phyloP scores from a whole-genome alignment of 2,113 vertebrate species.

The Elephantulus edwardii region DNA sequence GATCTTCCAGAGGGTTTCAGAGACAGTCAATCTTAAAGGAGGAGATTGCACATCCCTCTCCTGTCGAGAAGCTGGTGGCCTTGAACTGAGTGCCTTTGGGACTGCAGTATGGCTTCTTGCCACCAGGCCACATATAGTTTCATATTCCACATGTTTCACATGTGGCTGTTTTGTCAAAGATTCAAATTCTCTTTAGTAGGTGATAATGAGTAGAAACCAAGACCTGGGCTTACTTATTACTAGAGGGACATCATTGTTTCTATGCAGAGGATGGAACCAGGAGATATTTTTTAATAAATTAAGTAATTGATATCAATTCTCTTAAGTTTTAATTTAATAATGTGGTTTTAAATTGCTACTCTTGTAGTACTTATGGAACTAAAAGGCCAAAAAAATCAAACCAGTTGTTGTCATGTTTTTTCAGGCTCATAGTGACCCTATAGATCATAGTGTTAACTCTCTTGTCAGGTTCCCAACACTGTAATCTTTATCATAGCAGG shows the following conservation, averaged over 20 bases:
- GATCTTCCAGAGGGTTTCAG: too few species aligned
- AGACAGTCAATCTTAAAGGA: too few species aligned
- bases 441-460: neutral
- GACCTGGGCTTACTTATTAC: neutral
- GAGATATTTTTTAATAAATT: too few species aligned
- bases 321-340: constrained; percentile 3
- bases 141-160: too few species aligned
- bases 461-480: neutral
- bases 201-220: neutral
- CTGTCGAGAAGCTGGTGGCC: too few species aligned
- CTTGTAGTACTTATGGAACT: too few species aligned
- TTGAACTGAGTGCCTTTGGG: too few species aligned
- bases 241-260: neutral
- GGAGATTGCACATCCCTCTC: too few species aligned
- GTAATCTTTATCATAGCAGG: neutral
- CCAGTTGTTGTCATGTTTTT: neutral
- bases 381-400: neutral
- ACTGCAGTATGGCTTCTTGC: too few species aligned
- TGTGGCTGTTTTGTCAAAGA: constrained; percentile 12
- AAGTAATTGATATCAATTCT: neutral
- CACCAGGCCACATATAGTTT: too few species aligned
- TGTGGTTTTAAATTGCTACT: constrained; percentile 37
- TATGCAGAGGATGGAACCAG: neutral
- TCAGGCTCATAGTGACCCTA: neutral
- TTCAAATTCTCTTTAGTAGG: neutral